Evolutionary conservation across 2,888 invertebrate species (phyloP), one percentile per base, ranked within the genome.

Genomic region (Torymus auratus): DNA sequence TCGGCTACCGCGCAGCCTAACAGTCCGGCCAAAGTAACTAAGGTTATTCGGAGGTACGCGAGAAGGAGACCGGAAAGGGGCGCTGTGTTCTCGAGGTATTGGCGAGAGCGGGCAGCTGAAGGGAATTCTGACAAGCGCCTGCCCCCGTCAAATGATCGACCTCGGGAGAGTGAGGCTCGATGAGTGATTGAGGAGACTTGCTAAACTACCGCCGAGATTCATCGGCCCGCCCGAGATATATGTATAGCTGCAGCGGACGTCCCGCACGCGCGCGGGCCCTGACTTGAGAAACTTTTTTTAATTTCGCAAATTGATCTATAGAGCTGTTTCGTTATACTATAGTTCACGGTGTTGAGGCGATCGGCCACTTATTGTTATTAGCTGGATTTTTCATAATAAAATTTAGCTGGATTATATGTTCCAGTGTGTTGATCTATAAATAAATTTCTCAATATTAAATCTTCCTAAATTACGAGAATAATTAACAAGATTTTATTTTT

Each of bases 11-110:
- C 86, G 86, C 13, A 87, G 87, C 88, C 88, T 87, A 89, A 89
- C 89, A 88, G 88, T 88, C 88, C 86, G 85, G 88, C 41, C 87
- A 89, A 89, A 90, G 88, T 90, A 89, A 89, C 89, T 89, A 89
- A 89, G 88, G 89, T 88, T 89, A 88, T 88, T 88, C 88, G 86
- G 41, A 83, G 85, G 83, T 85, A 41, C 41, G 41, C 41, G 41
- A 41, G 41, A 41, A 41, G 41, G 41, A 41, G 41, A 41, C 84
- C 84, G 84, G 80, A 80, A 72, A 83, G 82, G 84, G 72, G 52
- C 17, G 13, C 68, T 68, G 23, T 70, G 60, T 70, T 60, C 60
- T 55, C 55, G 55, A 68, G 55, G 68, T 52, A 65, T 65, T 52
- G 65, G 65, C 17, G 52, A 15, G 50, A 15, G 50, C 15, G 50